Base-by-base conservation (phyloP, 2,888 invertebrate species). In the Hesperia comma region DNA sequence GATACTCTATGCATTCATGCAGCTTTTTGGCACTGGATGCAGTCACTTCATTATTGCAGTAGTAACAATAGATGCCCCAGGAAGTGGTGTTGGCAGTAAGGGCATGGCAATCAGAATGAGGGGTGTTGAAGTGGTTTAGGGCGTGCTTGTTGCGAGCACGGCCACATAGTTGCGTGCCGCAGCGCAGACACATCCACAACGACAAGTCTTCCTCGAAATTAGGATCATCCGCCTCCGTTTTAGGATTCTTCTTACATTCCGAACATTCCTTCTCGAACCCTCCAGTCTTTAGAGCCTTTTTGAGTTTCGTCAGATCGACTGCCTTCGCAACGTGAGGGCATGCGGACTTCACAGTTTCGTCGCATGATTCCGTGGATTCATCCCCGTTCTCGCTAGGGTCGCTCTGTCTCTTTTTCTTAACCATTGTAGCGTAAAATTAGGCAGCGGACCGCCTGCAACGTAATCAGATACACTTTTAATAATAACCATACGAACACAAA, bases 151-250 rank as follows among this genome's bases (percentile, higher is more conserved):
- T 94, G 61, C 94, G 92, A 6, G 93, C 88, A 60, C 95, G 92
- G 2, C 96, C 96, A 83, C 98, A 98, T 21, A 95, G 93, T 79
- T 96, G 95, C 53, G 95, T 89, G 2, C 96, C 97, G 84, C 98
- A 98, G 72, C 95, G 95, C 69, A 98, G 88, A 79, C 98, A 98
- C 88, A 98, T 93, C 96, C 96, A 97, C 69, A 96, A 83, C 3
- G 93, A 80, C 71, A 90, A 76, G 78, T 93, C 89, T 84, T 94
- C 86, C 78, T 94, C 90, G 70, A 85, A 88, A 80, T 94, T 83
- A 69, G 86, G 83, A 85, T 93, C 84, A 69, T 84, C 85, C 12
- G 87, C 82, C 69, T 89, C 92, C 41, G 77, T 85, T 68, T 88
- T 79, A 63, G 85, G 77, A 60, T 75, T 84, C 85, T 94, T 94